Evolutionary conservation across 2,797 vertebrate genomes (phyloP).

Genomic region (Delichon dasypus): DNA sequence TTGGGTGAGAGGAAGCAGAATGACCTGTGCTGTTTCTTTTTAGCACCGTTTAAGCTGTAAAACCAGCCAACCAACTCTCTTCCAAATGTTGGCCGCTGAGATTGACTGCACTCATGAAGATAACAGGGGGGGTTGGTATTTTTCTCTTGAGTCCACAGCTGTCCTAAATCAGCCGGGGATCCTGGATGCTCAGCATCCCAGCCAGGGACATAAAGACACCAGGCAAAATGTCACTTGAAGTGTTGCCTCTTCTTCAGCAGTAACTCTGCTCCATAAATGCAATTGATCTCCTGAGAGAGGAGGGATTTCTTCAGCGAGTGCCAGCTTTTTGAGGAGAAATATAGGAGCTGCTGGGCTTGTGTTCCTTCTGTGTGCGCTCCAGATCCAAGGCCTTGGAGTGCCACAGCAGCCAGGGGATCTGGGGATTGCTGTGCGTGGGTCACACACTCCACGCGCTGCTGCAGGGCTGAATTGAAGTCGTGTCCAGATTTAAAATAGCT

Average conservation of each 20-base stretch:
- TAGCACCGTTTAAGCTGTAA: slow-evolving; percentile 60
- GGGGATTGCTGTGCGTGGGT: not conserved
- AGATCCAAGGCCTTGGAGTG: not conserved
- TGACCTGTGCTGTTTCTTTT: slow-evolving; percentile 51
- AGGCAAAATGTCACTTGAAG: slow-evolving; percentile 55
- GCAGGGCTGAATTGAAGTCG: rapidly evolving
- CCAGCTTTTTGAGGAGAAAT: slow-evolving; percentile 32
- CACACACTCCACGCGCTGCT: rapidly evolving
- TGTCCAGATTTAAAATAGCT: not conserved
- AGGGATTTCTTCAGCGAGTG: slow-evolving; percentile 50
- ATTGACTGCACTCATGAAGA: slow-evolving; percentile 62
- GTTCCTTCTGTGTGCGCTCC: not conserved
- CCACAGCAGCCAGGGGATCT: not conserved
- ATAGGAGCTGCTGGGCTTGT: not conserved
- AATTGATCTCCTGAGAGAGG: slow-evolving; percentile 63
- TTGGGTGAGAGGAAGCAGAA: slow-evolving; percentile 44
- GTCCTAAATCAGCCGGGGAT: slow-evolving; percentile 50
- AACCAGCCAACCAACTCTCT: slow-evolving; percentile 41
- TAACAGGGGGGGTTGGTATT: slow-evolving; percentile 36
- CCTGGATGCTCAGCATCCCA: not conserved
- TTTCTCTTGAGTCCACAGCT: slow-evolving; percentile 26
- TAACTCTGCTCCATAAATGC: slow-evolving; percentile 64
- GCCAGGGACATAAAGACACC: slow-evolving; percentile 41
- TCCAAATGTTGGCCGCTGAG: slow-evolving; percentile 25
- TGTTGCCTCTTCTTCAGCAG: slow-evolving; percentile 44